Conservation (phyloP, 2,797 vertebrate species). For the Tokudaia tokunoshimensis region DNA sequence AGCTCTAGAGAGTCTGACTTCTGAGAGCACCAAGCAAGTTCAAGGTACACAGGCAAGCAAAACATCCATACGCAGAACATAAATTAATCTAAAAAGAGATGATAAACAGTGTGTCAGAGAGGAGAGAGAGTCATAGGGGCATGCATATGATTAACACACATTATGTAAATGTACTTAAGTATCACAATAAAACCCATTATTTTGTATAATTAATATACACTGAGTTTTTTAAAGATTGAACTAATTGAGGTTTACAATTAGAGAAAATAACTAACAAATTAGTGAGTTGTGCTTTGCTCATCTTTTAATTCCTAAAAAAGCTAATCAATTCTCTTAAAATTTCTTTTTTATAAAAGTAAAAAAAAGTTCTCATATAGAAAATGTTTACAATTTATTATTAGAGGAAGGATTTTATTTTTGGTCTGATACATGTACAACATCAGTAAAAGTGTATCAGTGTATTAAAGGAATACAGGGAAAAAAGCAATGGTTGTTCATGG, state of each 20-base stretch:
- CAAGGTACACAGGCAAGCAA: not conserved
- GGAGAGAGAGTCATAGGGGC: not conserved
- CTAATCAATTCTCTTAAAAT: constrained; percentile 49
- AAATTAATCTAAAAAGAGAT: not conserved
- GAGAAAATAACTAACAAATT: constrained; percentile 58
- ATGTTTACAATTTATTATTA: not conserved
- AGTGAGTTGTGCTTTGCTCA: constrained; percentile 59
- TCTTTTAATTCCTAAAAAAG: constrained; percentile 48
- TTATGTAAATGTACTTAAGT: not conserved
- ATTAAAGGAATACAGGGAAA: not conserved
- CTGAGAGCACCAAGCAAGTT: not conserved
- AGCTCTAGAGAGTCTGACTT: not conserved
- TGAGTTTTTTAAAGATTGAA: constrained; percentile 20
- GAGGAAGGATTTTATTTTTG: not conserved
- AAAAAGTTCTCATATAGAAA: constrained; percentile 42
- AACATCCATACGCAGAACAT: not conserved
- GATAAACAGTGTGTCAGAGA: not conserved
- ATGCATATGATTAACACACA: not conserved
- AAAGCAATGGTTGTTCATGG: not conserved
- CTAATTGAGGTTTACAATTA: constrained; percentile 16
- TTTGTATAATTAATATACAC: not conserved
- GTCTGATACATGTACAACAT: not conserved
- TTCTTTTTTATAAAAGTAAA: constrained; percentile 46
- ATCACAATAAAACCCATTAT: not conserved
- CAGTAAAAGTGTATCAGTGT: not conserved